Base-by-base conservation (phyloP, 1,140 invertebrate genomes). In the Phortica variegata region DNA sequence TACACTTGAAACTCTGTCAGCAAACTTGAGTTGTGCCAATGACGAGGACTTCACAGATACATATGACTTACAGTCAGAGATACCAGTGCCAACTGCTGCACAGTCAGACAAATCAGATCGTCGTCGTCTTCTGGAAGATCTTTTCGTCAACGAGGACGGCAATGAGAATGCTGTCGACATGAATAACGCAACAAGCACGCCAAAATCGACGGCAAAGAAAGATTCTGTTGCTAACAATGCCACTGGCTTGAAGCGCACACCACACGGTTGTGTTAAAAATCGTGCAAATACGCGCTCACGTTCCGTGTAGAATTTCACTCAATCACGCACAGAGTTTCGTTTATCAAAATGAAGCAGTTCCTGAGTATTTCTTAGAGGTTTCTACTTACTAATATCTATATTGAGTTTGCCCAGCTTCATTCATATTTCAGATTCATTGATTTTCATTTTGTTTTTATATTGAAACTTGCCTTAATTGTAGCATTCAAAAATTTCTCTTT, bases 181-280 rank as follows among this genome's bases (percentile, higher is more conserved):
- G 8, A 20, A 8, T 2, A n/a, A n/a, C n/a, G 12, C 37, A 16
- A 46, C 48, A 3, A 54, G 42, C 13, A 46, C 55, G 3, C 52
- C 53, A 36, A 70, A 59, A 43, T 36, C 33, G 3, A 38, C 8
- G 19, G 7, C 4, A 21, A 19, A 2, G n/a, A 31, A 31, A 44
- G 39, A 51, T 59, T 2, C 59, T 62, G 5, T 34, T 52, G 2
- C 21, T 18, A 8, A 17, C 31, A 15, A 47, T 44, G 23, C 5
- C n/a, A n/a, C n/a, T 18, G 19, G 37, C n/a, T 21, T 23, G 1
- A 66, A 55, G 23, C 58, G 71, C 6, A 73, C 71, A 0, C 71
- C 71, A 1, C 56, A 73, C 1, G 49, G 70, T 16, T 65, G 70
- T 19, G 59, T 73, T 1, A 71, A 54, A 31, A 73, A 73, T 53